These are phyloP conservation scores for Rhynchonema sp. DNA, from an alignment of 2,888 invertebrate genomes.

Conservation along the genomic window DNA sequence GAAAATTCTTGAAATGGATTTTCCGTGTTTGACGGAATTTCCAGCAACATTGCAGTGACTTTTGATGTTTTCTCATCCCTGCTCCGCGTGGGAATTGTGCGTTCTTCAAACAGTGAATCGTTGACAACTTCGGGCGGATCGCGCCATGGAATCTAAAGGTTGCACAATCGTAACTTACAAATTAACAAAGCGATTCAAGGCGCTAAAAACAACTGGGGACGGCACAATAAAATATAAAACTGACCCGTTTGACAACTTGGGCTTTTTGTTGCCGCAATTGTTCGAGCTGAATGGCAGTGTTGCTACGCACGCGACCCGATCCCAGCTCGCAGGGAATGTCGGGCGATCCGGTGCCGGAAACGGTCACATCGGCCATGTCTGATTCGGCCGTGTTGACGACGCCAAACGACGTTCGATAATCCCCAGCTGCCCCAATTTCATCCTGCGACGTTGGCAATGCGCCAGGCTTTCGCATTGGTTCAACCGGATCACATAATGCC, in stretches of 20 bases:
- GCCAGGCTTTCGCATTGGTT: neutral
- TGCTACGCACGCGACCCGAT: neutral
- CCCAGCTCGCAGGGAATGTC: neutral
- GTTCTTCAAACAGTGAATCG: too few species aligned
- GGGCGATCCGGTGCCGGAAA: too few species aligned
- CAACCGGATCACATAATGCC: neutral
- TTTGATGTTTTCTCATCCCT: neutral
- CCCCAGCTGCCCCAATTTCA: too few species aligned
- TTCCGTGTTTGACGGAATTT: neutral
- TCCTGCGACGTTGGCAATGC: too few species aligned
- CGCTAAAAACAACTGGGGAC: neutral
- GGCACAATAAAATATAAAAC: neutral
- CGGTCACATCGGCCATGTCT: too few species aligned
- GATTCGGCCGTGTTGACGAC: too few species aligned
- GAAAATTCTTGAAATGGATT: neutral
- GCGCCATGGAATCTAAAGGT: neutral
- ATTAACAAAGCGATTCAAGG: neutral
- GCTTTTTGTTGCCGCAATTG: neutral
- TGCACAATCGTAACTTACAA: too few species aligned
- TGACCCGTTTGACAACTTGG: neutral
- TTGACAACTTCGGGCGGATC: too few species aligned
- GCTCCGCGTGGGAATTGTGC: neutral
- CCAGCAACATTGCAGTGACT: neutral
- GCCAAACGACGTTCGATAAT: too few species aligned
- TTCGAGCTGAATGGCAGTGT: neutral